These are phyloP conservation scores for Anguilla obscura DNA, from an alignment of 2,797 vertebrate species.

Conservation along the genomic window DNA sequence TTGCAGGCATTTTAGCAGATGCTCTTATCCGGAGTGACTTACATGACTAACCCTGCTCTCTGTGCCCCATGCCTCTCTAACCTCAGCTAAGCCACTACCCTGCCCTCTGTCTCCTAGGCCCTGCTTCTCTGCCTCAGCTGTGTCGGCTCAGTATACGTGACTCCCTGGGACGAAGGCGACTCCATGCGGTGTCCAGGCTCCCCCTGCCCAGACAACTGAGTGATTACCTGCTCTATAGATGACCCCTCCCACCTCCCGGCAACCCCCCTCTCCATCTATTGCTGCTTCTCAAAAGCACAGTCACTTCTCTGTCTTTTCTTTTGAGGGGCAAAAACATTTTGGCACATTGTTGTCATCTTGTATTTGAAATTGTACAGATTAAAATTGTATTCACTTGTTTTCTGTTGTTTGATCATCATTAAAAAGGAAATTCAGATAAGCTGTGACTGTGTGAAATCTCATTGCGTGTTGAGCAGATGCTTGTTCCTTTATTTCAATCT, in stretches of 20 bases:
- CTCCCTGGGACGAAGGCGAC: constrained; percentile 75
- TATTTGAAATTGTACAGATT: no score
- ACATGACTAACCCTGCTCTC: not conserved
- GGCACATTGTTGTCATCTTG: no score
- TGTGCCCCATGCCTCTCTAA: not conserved
- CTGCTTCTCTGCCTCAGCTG: constrained; percentile 78
- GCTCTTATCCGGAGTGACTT: no score
- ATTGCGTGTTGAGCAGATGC: no score
- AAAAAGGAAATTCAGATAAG: no score
- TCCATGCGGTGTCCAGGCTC: constrained; percentile 70
- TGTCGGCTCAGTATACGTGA: constrained; percentile 82
- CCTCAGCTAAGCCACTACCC: not conserved
- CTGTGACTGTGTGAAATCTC: no score
- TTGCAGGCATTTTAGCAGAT: no score
- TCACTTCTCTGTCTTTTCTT: not conserved
- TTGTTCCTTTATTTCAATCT: no score
- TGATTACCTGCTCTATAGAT: constrained; percentile 82
- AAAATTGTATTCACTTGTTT: no score
- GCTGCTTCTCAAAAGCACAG: not conserved
- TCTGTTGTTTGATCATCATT: no score
- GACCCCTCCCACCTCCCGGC: constrained; percentile 38
- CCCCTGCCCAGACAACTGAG: constrained; percentile 78
- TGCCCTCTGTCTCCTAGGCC: constrained; percentile 64
- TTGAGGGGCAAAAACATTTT: no score
- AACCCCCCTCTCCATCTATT: not conserved